Percentiles rank a stretch among this genome's conserved stretches.
Evolutionary conservation across 1,140 invertebrate genomes (phyloP).

Genomic region (Mesaphorura yosii): DNA sequence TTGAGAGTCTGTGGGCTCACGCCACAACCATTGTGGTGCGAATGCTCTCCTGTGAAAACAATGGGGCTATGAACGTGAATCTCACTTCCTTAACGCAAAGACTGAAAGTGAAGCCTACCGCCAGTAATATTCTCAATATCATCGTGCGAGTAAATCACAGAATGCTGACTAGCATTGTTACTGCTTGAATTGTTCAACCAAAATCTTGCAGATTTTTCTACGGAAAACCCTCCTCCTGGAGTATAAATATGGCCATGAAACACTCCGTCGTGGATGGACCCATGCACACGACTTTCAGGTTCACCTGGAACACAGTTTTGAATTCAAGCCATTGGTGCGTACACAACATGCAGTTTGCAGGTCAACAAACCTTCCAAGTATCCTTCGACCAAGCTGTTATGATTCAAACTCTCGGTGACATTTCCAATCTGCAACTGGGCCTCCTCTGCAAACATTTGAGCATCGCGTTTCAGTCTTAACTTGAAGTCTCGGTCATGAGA

Average conservation of each 20-base stretch:
- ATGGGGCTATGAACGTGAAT: slow-evolving; percentile 57
- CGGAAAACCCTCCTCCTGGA: slow-evolving; percentile 65
- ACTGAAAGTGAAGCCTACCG: neutral
- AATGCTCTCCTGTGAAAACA: neutral
- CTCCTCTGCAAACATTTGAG: slow-evolving; percentile 63
- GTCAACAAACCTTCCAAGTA: slow-evolving; percentile 55
- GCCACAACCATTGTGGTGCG: too few species aligned
- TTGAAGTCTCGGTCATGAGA: slow-evolving; percentile 69
- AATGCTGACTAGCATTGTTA: slow-evolving; percentile 61
- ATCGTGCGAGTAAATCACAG: slow-evolving; percentile 72
- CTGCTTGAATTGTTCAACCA: too few species aligned
- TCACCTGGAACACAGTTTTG: slow-evolving; percentile 51
- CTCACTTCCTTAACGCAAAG: neutral
- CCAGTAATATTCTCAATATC: neutral
- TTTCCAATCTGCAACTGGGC: slow-evolving; percentile 50
- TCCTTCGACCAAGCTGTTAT: slow-evolving; percentile 80
- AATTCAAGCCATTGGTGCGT: neutral
- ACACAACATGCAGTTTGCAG: neutral
- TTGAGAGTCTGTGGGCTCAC: too few species aligned
- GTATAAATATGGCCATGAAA: slow-evolving; percentile 91
- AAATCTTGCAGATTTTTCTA: slow-evolving; percentile 82
- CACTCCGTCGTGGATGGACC: slow-evolving; percentile 82
- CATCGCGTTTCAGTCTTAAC: slow-evolving; percentile 68
- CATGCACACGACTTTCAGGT: slow-evolving; percentile 70
- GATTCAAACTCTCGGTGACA: slow-evolving; percentile 41